Base-by-base conservation (phyloP, 2,797 vertebrate species). In the Falco naumanni region DNA sequence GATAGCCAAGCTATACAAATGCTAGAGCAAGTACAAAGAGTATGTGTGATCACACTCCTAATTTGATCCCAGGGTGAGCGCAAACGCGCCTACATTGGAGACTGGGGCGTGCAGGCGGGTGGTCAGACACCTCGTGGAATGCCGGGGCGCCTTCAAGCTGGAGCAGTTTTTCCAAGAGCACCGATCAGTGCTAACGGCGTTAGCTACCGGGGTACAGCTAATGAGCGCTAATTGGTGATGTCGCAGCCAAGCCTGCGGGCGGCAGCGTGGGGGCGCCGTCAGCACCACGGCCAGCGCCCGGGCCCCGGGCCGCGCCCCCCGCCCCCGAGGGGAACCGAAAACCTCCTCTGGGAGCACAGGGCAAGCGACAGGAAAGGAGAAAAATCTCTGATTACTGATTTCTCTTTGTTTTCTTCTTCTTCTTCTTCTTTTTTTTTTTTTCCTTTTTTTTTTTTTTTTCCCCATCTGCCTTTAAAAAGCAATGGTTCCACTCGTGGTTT, bases 201-300 rank as follows among this genome's bases (percentile, higher is more conserved):
- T 4, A 2, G 33, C 7, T 24, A 2, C 21, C 5, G 0, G 53
- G 17, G 74, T n/a, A 21, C 85, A 0, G 74, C 65, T 28, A 51
- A 19, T 14, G 66, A 10, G 92, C 11, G 43, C 43, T 45, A 45
- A 45, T 45, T 45, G 43, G 43, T 18, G 43, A 45, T 19, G 17
- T 45, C 7, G 43, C 43, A 45, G 43, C 43, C 43, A 45, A 45
- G 43, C 43, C 43, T 45, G 17, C 43, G 43, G 43, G 43, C 17
- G 17, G 43, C 16, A 18, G 43, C 43, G 43, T 43, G 43, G 43
- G 43, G 43, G 43, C 18, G 43, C 43, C 43, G 43, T 45, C 43
- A 97, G 95, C 91, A 95, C 94, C 90, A 91, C 14, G 93, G 90
- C 39, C 94, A 94, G 94, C 24, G 63, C 93, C 87, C 10, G 61